Conservation (phyloP, 2,797 vertebrate species). For the Ctenosaura bakeri region DNA sequence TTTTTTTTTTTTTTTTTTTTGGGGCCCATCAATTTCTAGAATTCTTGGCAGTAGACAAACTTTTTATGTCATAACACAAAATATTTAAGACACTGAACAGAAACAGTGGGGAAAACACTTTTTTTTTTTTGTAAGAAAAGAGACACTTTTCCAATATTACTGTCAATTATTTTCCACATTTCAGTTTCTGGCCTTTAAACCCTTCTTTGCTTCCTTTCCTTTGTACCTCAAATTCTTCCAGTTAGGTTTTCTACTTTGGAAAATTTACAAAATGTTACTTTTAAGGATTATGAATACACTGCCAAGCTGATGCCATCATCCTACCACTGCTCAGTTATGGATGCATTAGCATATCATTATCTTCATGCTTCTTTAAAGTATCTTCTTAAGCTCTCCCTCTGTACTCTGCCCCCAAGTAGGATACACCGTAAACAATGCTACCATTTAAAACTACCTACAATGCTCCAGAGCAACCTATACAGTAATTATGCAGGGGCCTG, state of each 20-base stretch:
- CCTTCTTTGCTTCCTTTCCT: slow-evolving; percentile 65
- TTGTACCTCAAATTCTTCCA: slow-evolving; percentile 52
- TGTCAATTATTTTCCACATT: slow-evolving; percentile 52
- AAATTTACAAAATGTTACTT: not conserved
- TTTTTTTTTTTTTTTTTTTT: not conserved
- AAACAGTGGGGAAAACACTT: slow-evolving; percentile 60
- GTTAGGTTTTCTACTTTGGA: too few species aligned
- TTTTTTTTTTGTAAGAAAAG: slow-evolving; percentile 41
- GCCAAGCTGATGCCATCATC: not conserved
- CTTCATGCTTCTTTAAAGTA: not conserved
- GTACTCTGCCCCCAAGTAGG: not conserved
- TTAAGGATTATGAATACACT: not conserved
- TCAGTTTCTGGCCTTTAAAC: slow-evolving; percentile 63
- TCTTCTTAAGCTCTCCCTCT: not conserved
- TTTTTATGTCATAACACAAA: slow-evolving; percentile 57
- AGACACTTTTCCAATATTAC: slow-evolving; percentile 42
- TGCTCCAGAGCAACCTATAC: not conserved
- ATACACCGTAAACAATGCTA: too few species aligned
- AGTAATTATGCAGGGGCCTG: too few species aligned
- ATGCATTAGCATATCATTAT: not conserved
- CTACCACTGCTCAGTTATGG: not conserved
- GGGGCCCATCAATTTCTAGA: slow-evolving; percentile 34
- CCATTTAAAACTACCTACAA: not conserved
- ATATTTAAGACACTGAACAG: slow-evolving; percentile 56
- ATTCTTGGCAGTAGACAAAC: slow-evolving; percentile 19